Base-by-base conservation (phyloP, 2,797 vertebrate genomes). In the Otus scops region DNA sequence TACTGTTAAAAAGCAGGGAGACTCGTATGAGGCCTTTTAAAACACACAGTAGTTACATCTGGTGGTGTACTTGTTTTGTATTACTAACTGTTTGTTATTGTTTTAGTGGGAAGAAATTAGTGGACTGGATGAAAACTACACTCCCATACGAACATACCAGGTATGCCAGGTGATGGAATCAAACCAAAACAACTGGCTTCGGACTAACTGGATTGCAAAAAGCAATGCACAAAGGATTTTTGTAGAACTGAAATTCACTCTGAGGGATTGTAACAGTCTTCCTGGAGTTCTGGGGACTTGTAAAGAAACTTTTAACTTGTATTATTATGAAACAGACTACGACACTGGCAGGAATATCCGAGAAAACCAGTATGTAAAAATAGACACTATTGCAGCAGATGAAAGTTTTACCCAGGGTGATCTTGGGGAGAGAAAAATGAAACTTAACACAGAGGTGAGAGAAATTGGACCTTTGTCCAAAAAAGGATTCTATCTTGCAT, bases 241-340 rank as follows among this genome's bases (percentile, higher is more conserved):
- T 99, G 99, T 99, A 98, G 99, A 99, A 97, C 98, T 99, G 98
- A 99, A 99, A 98, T 99, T 99, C 98, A 99, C 99, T 96, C 97
- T 99, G 98, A 99, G 99, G 99, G 99, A 99, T 99, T 99, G 99
- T 99, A 99, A 99, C 98, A 99, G 99, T 98, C 99, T 99, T 97
- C 99, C 99, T 77, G 99, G 99, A 88, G 99, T 99, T 97, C 98
- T 99, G 98, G 99, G 99, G 96, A 99, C 99, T 68, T 99, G 99
- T 98, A 99, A 99, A 98, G 99, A 99, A 98, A 99, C 99, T 41
- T 99, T 99, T 99, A 99, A 99, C 98, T 98, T 99, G 97, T 99
- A 99, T 97, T 99, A 99, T 98, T 99, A 99, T 98, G 99, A 99
- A 98, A 99, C 99, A 53, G 99, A 99, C 97, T 99, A 99, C 18